Conservation (phyloP, 2,888 invertebrate species). For the Chaitophorus viminalis region DNA sequence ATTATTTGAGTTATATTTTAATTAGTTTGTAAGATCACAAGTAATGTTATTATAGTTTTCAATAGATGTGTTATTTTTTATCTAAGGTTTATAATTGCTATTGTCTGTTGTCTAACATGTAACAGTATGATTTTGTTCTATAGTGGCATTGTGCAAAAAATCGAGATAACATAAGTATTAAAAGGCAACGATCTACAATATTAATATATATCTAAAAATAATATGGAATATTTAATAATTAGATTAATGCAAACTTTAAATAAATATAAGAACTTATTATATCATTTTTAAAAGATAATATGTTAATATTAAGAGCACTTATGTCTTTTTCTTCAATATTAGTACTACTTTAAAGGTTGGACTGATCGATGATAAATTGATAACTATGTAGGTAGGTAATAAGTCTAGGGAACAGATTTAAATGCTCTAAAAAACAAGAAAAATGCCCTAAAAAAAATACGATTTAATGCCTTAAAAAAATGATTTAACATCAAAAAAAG, state of each 20-base stretch:
- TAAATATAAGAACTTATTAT: background rate
- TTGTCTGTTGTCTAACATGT: too few relatives aligned
- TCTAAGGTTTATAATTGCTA: background rate
- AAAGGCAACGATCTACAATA: background rate
- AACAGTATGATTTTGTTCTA: background rate
- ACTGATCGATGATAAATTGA: background rate
- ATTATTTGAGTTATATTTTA: too few relatives aligned
- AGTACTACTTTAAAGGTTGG: background rate
- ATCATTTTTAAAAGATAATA: background rate
- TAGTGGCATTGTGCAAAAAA: background rate
- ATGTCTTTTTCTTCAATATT: background rate
- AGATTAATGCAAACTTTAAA: background rate
- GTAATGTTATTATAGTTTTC: background rate
- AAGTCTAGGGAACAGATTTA: too few relatives aligned
- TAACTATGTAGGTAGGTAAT: too few relatives aligned
- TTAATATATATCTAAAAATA: background rate
- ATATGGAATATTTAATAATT: background rate
- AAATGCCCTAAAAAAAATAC: too few relatives aligned
- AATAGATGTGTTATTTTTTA: background rate
- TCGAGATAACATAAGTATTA: background rate
- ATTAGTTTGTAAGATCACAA: background rate
- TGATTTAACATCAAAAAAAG: too few relatives aligned
- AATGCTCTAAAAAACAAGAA: too few relatives aligned
- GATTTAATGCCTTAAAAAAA: too few relatives aligned
- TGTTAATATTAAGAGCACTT: background rate